Evolutionary conservation across 1,140 invertebrate species (phyloP).

Genomic region (Coptotermes formosanus): DNA sequence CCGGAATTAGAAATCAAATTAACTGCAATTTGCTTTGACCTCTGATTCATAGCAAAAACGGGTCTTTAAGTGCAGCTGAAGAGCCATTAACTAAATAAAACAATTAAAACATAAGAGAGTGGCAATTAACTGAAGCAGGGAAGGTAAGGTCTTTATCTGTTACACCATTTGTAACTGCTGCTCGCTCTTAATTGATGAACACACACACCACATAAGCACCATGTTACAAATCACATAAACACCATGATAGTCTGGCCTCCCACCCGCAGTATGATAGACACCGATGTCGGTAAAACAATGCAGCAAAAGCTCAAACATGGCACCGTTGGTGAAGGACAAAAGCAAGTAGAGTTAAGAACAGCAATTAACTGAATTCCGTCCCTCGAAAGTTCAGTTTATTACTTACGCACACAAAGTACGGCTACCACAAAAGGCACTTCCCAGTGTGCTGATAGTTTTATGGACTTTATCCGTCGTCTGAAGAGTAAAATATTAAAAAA

Average conservation of each 20-base stretch:
- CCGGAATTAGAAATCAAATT: no score
- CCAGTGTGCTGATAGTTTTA: no score
- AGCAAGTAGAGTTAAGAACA: not conserved
- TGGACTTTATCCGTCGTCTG: no score
- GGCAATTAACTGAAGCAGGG: not conserved
- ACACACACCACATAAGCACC: no score
- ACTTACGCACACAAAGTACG: no score
- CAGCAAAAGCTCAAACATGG: not conserved
- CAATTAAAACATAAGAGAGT: not conserved
- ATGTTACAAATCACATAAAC: not conserved
- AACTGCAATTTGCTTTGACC: no score
- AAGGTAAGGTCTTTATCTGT: not conserved
- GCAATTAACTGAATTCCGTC: no score
- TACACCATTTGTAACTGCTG: not conserved
- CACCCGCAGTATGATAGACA: not conserved
- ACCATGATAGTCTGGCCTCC: not conserved
- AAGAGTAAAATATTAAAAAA: no score
- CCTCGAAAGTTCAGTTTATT: no score
- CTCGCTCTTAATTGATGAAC: not conserved
- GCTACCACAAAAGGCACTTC: no score
- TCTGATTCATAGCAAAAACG: not conserved
- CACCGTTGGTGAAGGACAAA: not conserved
- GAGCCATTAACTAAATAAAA: not conserved
- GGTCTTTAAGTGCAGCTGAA: not conserved
- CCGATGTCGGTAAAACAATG: not conserved